Evolutionary conservation across 1,140 invertebrate genomes (phyloP), one percentile per base, ranked within the genome.

Genomic region (Conus ventricosus): DNA sequence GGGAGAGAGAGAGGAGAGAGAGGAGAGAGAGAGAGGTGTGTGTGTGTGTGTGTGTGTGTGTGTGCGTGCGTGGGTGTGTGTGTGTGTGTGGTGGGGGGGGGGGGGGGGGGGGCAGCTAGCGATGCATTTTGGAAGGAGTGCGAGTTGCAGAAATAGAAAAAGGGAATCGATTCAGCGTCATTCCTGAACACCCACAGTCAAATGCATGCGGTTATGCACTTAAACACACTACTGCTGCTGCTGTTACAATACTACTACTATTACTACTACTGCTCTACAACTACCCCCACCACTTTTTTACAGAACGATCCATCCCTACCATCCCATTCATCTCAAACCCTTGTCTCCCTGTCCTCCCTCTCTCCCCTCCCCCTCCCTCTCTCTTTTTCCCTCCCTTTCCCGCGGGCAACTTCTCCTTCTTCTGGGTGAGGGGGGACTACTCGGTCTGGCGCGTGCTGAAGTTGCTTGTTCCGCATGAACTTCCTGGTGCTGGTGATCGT

Each of bases 381-480:
- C 60, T 63, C 60, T 63, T 4, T 63, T 63, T 63, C 60, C 60
- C 17, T 20, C 17, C 60, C 60, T 63, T 17, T 10, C 6, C 23
- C 6, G 39, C 90, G 93, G 93, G 93, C 20, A 93, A 94, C 84
- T 94, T 94, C 75, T 94, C 92, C 15, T 94, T 94, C 89, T 94
- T 94, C 90, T 94, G 92, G 92, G 89, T 93, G 3, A 84, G 89
- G 51, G 91, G 91, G 15, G 93, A 94, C 87, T 94, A 88, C 67
- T 93, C 92, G 1, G 17, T 91, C 53, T 93, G 91, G 91, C 90
- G 93, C 4, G 81, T 93, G 17, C 57, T 92, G 39, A 94, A 94
- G 88, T 93, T 94, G 93, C 78, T 93, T 93, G 83, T 94, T 93
- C 90, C 92, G 93, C 13, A 85, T 94, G 27, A 93, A 94, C 89